Base-by-base conservation (phyloP, 2,797 vertebrate species). In the Loriculus beryllinus region DNA sequence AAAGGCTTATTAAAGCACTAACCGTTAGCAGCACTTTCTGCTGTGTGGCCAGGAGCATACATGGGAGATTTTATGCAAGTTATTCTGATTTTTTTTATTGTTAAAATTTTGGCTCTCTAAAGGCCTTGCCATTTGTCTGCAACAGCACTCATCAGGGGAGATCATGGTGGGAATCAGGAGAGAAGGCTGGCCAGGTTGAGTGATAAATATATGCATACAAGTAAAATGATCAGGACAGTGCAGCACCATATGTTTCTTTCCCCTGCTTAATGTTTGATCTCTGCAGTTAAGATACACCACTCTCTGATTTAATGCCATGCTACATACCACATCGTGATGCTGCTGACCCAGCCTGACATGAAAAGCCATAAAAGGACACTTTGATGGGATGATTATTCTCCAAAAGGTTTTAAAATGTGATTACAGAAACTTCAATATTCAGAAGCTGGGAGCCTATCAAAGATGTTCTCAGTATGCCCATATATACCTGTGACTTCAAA, bases 401-500 rank as follows among this genome's bases (percentile, higher is more conserved):
- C 45, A 81, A 85, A 69, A 31, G 69, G 14, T 83, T 86, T 89
- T 60, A 49, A 83, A 83, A 69, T 28, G 28, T 86, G 74, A 87
- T 90, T 87, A 84, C 69, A 84, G 79, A 87, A 83, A 77, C 74
- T 47, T 62, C 47, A 62, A 10, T 59, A 80, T 72, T 90, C 79
- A 57, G 62, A 78, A 81, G 86, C 82, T 57, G 28, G 48, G 64
- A 80, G 35, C 64, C 83, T 72, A 76, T 90, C 86, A 87, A 92
- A 94, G 86, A n/a, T 67, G 48, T 63, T 84, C 86, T 77, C 35
- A 48, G 39, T 43, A 21, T 52, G 52, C 31, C 92, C 72, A 19
- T 70, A 79, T 63, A 42, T 75, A 82, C 51, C 78, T 76, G 8
- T 77, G 51, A 81, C 83, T 92, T 92, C 86, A 92, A 81, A 92